Base-by-base conservation (phyloP, 2,113 vertebrate species). In the Notothenia rossii region DNA sequence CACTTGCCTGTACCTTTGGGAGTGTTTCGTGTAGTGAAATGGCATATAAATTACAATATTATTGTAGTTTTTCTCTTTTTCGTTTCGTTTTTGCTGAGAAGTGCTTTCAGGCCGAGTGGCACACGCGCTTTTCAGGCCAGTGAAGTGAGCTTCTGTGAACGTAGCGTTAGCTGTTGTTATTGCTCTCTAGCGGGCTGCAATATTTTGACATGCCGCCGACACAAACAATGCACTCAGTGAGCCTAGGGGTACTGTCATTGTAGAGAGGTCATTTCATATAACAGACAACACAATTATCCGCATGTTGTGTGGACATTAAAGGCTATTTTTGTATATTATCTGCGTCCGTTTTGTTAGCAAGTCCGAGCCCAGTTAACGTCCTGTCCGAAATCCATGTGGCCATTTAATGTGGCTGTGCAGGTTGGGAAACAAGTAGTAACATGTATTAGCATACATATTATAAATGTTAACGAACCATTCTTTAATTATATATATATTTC, bases 181-280 rank as follows among this genome's bases (percentile, higher is more conserved):
- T 67, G 86, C 75, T 77, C 65, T 84, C 48, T 17, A 62, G 85
- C 55, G 85, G 63, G 79, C 71, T 80, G 82, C 78, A 40, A 48
- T 71, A 77, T 88, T 73, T 77, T 86, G 88, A 89, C 89, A 85
- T 67, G 76, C 81, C 81, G 61, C 78, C 61, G 75, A 70, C 77
- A 79, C 71, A 50, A 61, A 90, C 82, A 82, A 74, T 59, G 68
- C 40, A 64, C 14, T 33, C 85, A 50, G 20, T 58, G 63, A 77
- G 74, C 64, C 62, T 13, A 0, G 17, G 55, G 55, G 58, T 67
- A 65, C 46, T 85, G 77, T 61, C 85, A 77, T 40, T 54, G 73
- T 58, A 29, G 15, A 29, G 45, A 43, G 55, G 54, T 67, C 48
- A 43, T 85, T 81, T 81, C 67, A 48, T 70, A 12, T 17, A 53